Evolutionary conservation across 2,888 invertebrate species (phyloP).

Genomic region (Nomada ruficornis): DNA sequence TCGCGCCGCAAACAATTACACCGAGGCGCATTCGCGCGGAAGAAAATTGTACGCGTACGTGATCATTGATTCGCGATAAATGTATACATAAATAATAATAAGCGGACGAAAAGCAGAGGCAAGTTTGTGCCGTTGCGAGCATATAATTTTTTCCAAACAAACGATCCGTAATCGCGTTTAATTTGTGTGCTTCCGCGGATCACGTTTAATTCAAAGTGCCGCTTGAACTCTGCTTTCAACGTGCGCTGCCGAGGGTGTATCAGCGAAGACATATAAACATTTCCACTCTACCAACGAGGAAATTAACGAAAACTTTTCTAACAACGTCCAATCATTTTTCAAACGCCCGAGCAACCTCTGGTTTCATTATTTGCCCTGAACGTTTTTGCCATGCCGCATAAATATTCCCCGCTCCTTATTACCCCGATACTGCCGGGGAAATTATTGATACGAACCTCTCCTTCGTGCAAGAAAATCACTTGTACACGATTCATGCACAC

Average conservation of each 20-base stretch:
- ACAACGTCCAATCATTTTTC: neutral
- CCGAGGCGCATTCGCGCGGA: neutral
- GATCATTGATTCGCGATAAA: slow-evolving; percentile 11
- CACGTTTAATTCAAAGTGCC: slow-evolving; percentile 13
- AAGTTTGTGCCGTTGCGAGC: neutral
- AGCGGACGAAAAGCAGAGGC: neutral
- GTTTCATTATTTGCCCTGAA: neutral
- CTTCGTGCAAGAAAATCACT: slow-evolving; percentile 21
- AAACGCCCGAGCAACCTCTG: no score
- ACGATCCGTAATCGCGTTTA: slow-evolving; percentile 2
- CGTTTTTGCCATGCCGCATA: neutral
- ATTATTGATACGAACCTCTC: neutral
- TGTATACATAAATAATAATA: neutral
- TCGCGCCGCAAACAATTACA: no score
- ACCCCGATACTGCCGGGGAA: neutral
- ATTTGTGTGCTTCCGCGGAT: slow-evolving; percentile 9
- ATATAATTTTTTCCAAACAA: neutral
- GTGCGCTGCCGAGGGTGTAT: neutral
- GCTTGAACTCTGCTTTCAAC: neutral
- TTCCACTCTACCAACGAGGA: neutral
- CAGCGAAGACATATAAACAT: neutral
- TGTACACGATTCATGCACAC: neutral
- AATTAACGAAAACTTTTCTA: neutral
- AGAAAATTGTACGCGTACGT: neutral
- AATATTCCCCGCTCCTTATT: neutral